These are phyloP conservation scores for Acleris sparsana DNA, from an alignment of 2,888 invertebrate species.

Conservation along the genomic window DNA sequence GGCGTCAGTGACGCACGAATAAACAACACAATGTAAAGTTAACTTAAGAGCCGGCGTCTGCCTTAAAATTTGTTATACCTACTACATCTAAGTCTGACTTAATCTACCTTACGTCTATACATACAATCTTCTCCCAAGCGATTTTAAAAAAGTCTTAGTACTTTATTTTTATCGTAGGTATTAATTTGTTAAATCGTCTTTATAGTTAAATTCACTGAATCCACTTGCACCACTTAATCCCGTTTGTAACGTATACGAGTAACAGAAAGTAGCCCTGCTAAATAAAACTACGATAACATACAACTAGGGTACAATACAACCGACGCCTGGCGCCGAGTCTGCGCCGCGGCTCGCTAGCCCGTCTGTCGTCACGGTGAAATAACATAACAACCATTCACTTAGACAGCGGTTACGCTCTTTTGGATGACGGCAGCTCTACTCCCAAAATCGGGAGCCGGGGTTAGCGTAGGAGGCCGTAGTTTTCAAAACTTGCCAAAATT, in stretches of 20 bases:
- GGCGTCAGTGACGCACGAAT: conserved; percentile 29
- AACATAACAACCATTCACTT: not conserved
- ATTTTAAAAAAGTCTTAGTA: conserved; percentile 81
- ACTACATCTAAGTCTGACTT: conserved; percentile 81
- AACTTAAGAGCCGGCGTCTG: conserved; percentile 40
- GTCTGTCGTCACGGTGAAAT: not conserved
- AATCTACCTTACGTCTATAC: conserved; percentile 76
- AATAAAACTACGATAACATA: conserved; percentile 68
- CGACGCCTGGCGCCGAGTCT: conserved; percentile 56
- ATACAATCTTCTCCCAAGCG: conserved; percentile 79
- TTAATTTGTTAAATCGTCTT: conserved; percentile 83
- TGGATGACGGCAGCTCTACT: not conserved
- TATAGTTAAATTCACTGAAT: conserved; percentile 75
- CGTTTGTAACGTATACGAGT: conserved; percentile 69
- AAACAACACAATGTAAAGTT: conserved; percentile 37
- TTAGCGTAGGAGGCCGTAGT: not conserved
- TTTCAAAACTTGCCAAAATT: too few relatives aligned
- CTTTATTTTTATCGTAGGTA: conserved; percentile 67
- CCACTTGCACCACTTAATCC: conserved; percentile 76
- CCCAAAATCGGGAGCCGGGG: not conserved
- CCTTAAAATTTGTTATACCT: conserved; percentile 82
- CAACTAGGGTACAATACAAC: conserved; percentile 75
- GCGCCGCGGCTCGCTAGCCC: conserved; percentile 11
- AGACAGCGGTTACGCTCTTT: not conserved
- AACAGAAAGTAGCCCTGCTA: conserved; percentile 73